Percentiles rank a stretch among this genome's conserved stretches.
Conservation (phyloP, 1,140 invertebrate species). For the Pachypeltis micranthus region DNA sequence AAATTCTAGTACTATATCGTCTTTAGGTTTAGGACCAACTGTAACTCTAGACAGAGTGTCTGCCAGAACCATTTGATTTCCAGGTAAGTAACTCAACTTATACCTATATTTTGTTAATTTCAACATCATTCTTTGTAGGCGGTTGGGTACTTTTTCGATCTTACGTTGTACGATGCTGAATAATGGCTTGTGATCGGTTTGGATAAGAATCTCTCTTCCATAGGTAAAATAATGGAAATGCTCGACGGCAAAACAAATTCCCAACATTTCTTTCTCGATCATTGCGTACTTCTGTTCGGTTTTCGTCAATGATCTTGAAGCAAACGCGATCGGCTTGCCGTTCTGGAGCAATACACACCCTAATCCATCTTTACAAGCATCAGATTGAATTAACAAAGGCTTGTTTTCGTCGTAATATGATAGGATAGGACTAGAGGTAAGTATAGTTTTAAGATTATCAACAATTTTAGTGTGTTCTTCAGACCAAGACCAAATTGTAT, state of each 20-base stretch:
- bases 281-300: slow-evolving; percentile 27
- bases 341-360: slow-evolving; percentile 26
- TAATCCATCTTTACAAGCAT: too few species aligned
- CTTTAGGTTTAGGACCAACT: too few species aligned
- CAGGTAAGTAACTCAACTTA: too few species aligned
- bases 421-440: slow-evolving; percentile 26
- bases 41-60: too few species aligned
- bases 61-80: too few species aligned
- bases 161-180: slow-evolving; percentile 4
- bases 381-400: slow-evolving; percentile 17
- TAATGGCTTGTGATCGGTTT: slow-evolving; percentile 4
- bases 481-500: too few species aligned
- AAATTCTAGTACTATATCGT: neutral
- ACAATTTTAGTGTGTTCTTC: slow-evolving; percentile 30
- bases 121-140: too few species aligned
- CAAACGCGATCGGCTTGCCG: slow-evolving; percentile 33
- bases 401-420: slow-evolving; percentile 25
- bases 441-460: slow-evolving; percentile 29
- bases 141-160: slow-evolving; percentile 4
- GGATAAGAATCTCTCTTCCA: too few species aligned
- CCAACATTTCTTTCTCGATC: slow-evolving; percentile 27
- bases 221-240: slow-evolving; percentile 9
- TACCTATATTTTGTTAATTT: too few species aligned
- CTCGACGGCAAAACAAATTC: slow-evolving; percentile 26
- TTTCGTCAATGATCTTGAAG: slow-evolving; percentile 25